Base-by-base conservation (phyloP, 2,888 invertebrate species). In the Polydrusus cervinus region DNA sequence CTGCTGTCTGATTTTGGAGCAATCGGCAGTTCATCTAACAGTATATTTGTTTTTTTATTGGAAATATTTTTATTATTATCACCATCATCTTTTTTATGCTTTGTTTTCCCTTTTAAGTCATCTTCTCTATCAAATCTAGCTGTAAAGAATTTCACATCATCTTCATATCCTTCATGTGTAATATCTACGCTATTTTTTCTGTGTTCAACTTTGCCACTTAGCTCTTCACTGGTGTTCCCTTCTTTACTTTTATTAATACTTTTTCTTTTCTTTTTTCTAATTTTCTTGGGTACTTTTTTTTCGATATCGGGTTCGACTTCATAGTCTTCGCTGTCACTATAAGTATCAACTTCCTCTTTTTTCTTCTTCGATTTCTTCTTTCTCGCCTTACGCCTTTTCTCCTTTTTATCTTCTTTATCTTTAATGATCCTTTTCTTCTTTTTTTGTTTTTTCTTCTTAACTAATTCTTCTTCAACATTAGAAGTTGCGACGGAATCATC, bases 201-300 rank as follows among this genome's bases (percentile, higher is more conserved):
- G 43, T 67, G 51, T 49, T 65, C 3, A 34, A 16, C 34, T 49
- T 45, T 45, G 14, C 14, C 8, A n/a, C n/a, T 11, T 30, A 18
- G 14, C 25, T 53, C 64, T 53, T 49, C 43, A 18, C 10, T 68
- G n/a, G 43, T 20, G 6, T 18, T 18, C 60, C 16, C 43, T 66
- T 55, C 43, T 60, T 45, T 45, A 30, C 13, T 8, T 66, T 20
- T 72, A 34, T 62, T 18, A 13, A 1, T 53, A 40, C 7, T 20
- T 34, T 55, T 62, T n/a, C 49, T 68, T 13, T 57, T 47, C 34
- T 72, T 72, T 25, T 69, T 72, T 30, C 74, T 76, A n/a, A 45
- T 61, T 60, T 77, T 71, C 25, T 72, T 70, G 11, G 11, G 64
- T 18, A 65, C 82, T 83, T 77, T 84, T 84, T 66, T 55, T 53